Percentiles rank a stretch among this genome's conserved stretches.
These are phyloP conservation scores for Tachyglossus aculeatus DNA, from an alignment of 2,797 vertebrate genomes.

Conservation along the genomic window DNA sequence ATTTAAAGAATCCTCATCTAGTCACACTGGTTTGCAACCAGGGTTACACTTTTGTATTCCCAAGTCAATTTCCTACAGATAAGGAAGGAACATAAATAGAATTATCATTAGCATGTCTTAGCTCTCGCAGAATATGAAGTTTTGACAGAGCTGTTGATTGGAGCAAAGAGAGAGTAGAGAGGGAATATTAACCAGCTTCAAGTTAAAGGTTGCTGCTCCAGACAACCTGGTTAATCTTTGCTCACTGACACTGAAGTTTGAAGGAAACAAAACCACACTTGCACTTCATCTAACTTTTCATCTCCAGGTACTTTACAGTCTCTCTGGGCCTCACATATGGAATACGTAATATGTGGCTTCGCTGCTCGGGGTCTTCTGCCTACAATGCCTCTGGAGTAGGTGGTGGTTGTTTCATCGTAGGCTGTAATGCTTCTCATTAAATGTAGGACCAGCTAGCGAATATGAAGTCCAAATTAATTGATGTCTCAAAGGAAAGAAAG, in stretches of 20 bases:
- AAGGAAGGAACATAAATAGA: conserved; percentile 64
- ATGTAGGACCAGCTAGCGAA: background rate
- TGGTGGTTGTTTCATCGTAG: conserved; percentile 16
- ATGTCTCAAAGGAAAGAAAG: too few species aligned
- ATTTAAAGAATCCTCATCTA: conserved; percentile 43
- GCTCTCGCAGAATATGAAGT: conserved; percentile 46
- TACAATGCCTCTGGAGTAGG: conserved; percentile 27
- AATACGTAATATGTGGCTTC: conserved; percentile 28
- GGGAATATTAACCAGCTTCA: conserved; percentile 59
- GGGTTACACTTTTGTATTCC: conserved; percentile 52
- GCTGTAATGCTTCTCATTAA: background rate
- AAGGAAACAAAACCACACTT: conserved; percentile 58
- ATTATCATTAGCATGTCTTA: conserved; percentile 52
- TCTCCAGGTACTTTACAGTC: background rate
- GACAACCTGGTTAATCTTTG: conserved; percentile 58
- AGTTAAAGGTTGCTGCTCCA: too few species aligned
- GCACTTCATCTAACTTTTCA: conserved; percentile 29
- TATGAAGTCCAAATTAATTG: background rate
- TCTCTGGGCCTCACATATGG: conserved; percentile 15
- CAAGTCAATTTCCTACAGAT: conserved; percentile 52
- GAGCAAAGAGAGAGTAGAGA: conserved; percentile 61
- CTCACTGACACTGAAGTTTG: conserved; percentile 44
- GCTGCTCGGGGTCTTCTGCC: background rate
- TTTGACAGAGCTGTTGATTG: conserved; percentile 68
- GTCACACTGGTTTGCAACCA: conserved; percentile 61